These are phyloP conservation scores for Galleria mellonella DNA, from an alignment of 1,140 invertebrate species.

Conservation along the genomic window DNA sequence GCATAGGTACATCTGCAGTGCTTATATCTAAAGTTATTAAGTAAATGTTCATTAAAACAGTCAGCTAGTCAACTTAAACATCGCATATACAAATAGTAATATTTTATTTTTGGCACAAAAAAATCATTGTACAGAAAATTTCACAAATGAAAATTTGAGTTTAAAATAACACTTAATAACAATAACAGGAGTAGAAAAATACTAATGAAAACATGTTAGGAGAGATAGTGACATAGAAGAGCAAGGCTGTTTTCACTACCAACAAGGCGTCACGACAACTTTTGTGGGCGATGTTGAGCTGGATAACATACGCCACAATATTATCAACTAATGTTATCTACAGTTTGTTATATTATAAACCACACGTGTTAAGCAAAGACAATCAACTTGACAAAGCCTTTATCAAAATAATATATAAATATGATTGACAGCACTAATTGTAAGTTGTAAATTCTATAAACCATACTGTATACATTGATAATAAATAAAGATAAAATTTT, in stretches of 20 bases:
- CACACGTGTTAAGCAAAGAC: too few relatives aligned
- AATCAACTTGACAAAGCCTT: background rate
- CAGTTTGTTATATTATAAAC: too few relatives aligned
- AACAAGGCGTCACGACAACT: constrained; percentile 8
- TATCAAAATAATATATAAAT: constrained; percentile 7
- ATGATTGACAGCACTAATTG: too few relatives aligned
- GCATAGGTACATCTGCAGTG: background rate
- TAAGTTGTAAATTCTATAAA: too few relatives aligned
- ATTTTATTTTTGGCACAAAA: constrained; percentile 1
- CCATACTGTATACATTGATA: too few relatives aligned
- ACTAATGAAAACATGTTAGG: background rate
- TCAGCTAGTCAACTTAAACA: background rate
- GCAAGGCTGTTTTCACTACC: constrained; percentile 1
- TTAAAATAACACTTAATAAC: constrained; percentile 10
- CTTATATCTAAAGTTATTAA: constrained; percentile 2
- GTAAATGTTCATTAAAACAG: background rate
- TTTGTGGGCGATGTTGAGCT: constrained; percentile 27
- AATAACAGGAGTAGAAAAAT: constrained; percentile 8
- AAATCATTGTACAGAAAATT: background rate
- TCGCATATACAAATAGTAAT: constrained; percentile 1
- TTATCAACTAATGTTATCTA: background rate
- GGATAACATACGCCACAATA: constrained; percentile 25
- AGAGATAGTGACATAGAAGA: background rate
- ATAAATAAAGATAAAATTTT: too few relatives aligned
- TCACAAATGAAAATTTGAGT: background rate